A percentile compares a stretch with the other conserved stretches of the same genome.
Evolutionary conservation across 2,888 invertebrate species (phyloP).

Genomic region (Hoplodrina ambigua): DNA sequence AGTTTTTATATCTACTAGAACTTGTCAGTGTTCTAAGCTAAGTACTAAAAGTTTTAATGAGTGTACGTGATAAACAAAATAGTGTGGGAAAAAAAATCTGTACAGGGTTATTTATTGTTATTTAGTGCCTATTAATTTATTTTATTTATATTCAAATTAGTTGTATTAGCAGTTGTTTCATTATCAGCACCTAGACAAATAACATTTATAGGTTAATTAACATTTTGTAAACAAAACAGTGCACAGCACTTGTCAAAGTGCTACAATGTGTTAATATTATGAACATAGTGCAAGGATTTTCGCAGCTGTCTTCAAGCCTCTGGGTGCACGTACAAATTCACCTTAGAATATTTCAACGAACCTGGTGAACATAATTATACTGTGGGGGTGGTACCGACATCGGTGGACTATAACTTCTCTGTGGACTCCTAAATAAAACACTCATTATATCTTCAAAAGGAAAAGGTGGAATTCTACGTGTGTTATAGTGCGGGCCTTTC

Average conservation of each 20-base stretch:
- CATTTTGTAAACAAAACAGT: background rate
- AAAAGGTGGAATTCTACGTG: conserved; percentile 55
- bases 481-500: conserved; percentile 41
- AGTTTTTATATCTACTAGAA: background rate
- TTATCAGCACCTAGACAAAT: background rate
- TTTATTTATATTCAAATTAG: background rate
- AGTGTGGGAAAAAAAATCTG: conserved; percentile 24
- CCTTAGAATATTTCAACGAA: conserved; percentile 67
- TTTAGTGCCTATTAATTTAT: background rate
- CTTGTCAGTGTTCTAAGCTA: background rate
- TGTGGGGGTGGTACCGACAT: conserved; percentile 63
- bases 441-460: conserved; percentile 71
- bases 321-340: conserved; percentile 64
- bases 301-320: conserved; percentile 72
- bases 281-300: conserved; percentile 43
- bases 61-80: background rate
- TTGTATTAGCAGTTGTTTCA: background rate
- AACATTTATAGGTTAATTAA: conserved; percentile 41
- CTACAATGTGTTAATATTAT: conserved; percentile 22
- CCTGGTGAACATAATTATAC: conserved; percentile 70
- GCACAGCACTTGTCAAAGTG: conserved; percentile 6
- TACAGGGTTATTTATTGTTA: conserved; percentile 16
- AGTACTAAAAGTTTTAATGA: background rate
- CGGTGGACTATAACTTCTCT: conserved; percentile 60
- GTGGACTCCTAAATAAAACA: conserved; percentile 70